phyloP scores from a whole-genome alignment of 2,888 invertebrate genomes.

The Eustalomyia histrio region DNA sequence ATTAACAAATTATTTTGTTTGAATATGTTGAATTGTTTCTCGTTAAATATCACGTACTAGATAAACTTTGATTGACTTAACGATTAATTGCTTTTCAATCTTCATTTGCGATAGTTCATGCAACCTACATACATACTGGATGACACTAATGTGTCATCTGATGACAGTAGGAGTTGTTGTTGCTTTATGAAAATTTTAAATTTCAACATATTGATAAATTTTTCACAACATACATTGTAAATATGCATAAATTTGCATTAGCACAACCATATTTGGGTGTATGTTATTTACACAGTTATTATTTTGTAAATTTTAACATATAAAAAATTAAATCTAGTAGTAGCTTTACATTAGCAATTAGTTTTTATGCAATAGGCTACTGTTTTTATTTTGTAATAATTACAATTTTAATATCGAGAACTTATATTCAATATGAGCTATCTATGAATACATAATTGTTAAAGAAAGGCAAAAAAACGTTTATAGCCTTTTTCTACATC shows the following conservation, averaged over 20 bases:
- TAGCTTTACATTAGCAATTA: not conserved
- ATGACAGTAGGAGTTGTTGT: constrained; percentile 40
- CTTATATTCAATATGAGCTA: no score
- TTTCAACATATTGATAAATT: not conserved
- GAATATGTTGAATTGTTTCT: not conserved
- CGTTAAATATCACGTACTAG: not conserved
- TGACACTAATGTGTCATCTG: constrained; percentile 31
- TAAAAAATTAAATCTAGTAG: no score
- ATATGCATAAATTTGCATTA: not conserved
- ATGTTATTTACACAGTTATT: not conserved
- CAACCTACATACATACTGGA: constrained; percentile 42
- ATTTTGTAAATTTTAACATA: no score
- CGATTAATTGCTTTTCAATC: constrained; percentile 27
- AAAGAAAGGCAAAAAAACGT: no score
- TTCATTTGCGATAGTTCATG: constrained; percentile 13
- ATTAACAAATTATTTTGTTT: not conserved
- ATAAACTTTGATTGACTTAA: constrained; percentile 17
- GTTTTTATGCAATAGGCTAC: not conserved
- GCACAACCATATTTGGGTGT: not conserved
- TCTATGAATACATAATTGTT: no score
- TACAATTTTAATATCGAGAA: no score
- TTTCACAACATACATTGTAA: not conserved
- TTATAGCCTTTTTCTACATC: no score
- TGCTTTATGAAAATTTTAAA: constrained; percentile 27
- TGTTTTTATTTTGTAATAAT: not conserved